Evolutionary conservation across 2,113 vertebrate species (phyloP), one percentile per base, ranked within the genome.

Genomic region (Xerus inauris): DNA sequence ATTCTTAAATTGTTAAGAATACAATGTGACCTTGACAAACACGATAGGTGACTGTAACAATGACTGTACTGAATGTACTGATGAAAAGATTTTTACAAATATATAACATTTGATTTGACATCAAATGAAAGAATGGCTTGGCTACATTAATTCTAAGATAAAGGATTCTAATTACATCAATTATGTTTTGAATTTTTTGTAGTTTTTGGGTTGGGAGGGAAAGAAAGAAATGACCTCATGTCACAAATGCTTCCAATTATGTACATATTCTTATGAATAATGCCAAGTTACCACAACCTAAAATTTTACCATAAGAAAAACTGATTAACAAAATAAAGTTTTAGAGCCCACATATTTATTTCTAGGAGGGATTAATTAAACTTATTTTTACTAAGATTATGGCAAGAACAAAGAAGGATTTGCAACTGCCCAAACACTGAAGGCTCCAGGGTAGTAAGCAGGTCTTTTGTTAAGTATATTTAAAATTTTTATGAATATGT

Each of bases 281-380:
- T 86, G 47, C 28, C 72, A 93, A 93, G 16, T 54, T 42, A 93
- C 19, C n/a, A 65, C 13, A 93, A 47, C 9, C 24, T 71, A 17
- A 80, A 47, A 87, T n/a, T 71, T 93, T 59, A 67, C 26, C 28
- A 7, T 45, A 77, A 57, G 45, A 93, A 93, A 92, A 79, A 86
- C 9, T 47, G 10, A 45, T 42, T 11, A 65, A 26, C 35, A 75
- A 82, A 62, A 92, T 85, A 91, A 19, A 76, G 69, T 35, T 76
- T 84, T 84, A 75, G 57, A 75, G 64, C 12, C 57, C 85, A 51
- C 7, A 72, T 51, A 26, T 51, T 76, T 40, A 35, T 45, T 77
- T 13, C 59, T 86, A 40, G 73, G 67, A 77, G 9, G 49, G 45
- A 51, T 75, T 62, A 11, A 28, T 64, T 64, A 84, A 49, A 75